These are phyloP conservation scores for Mobula hypostoma DNA, from an alignment of 2,113 vertebrate species.

Conservation along the genomic window DNA sequence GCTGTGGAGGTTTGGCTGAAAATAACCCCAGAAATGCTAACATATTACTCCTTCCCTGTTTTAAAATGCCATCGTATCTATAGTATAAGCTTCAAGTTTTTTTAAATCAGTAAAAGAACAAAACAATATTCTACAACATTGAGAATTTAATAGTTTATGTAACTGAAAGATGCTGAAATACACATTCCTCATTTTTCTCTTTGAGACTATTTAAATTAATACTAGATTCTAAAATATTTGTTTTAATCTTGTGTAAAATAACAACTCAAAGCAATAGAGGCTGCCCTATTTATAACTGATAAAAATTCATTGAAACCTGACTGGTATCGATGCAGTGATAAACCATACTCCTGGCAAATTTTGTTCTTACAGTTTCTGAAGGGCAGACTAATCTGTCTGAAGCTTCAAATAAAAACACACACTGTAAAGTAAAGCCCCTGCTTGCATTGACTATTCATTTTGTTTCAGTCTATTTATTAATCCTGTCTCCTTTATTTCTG, in stretches of 20 bases:
- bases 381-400: conserved; percentile 54
- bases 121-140: conserved; percentile 1
- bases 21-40: conserved; percentile 39
- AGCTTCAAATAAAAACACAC: conserved; percentile 61
- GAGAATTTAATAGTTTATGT: conserved; percentile 12
- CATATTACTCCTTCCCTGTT: neutral
- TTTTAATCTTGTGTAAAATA: conserved; percentile 59
- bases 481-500: conserved; percentile 64
- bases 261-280: conserved; percentile 59
- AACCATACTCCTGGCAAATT: conserved; percentile 54
- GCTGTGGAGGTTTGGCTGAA: conserved; percentile 60
- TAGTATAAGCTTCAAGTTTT: neutral
- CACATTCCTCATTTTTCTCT: conserved; percentile 47
- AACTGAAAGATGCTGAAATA: neutral
- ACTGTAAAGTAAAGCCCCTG: conserved; percentile 51
- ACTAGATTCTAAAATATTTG: conserved; percentile 54
- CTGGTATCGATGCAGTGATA: conserved; percentile 49
- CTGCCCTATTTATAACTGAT: conserved; percentile 59
- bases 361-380: conserved; percentile 49
- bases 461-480: conserved; percentile 66
- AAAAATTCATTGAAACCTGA: conserved; percentile 63
- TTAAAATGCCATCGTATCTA: conserved; percentile 16
- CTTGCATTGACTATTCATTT: conserved; percentile 55
- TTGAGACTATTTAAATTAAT: conserved; percentile 50
- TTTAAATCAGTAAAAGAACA: conserved; percentile 15